Base-by-base conservation (phyloP, 2,113 vertebrate genomes). In the Lepisosteus osseus region DNA sequence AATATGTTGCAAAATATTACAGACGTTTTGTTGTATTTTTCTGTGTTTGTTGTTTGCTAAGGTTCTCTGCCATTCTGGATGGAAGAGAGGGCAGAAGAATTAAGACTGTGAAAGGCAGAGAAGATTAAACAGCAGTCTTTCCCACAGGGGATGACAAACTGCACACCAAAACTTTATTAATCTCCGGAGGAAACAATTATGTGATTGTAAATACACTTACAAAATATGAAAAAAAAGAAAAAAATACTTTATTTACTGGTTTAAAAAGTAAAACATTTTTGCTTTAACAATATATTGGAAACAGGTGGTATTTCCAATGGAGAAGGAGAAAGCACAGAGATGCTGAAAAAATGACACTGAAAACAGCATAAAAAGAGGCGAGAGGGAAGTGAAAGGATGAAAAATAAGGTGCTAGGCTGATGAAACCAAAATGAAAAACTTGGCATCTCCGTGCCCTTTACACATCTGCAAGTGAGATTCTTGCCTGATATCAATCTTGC, bases 71-170 rank as follows among this genome's bases (percentile, higher is more conserved):
- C 90, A 92, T 90, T 86, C 90, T 91, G 85, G 89, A 88, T 89
- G 91, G 90, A 64, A 64, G 90, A 88, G 40, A 71, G 56, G 87
- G 87, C 89, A 91, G 91, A 89, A 92, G 88, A 88, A 78, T 87
- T 92, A 93, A 92, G 90, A 92, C 90, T 93, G 90, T 91, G 84
- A 88, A 92, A 93, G 90, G 91, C 90, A 90, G 91, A 87, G 86
- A 1, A 29, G 62, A 17, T 54, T 61, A 65, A 91, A 92, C 88
- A 91, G 86, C 90, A 90, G 90, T 86, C 86, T 91, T 89, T 90
- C 89, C 90, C 76, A 82, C 85, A 87, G 87, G 90, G 91, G 89
- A 90, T 88, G 88, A 90, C 85, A 88, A 78, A 90, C 90, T 89
- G 90, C 62, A 64, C 90, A 91, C 88, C 90, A 91, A 87, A 87